Evolutionary conservation across 2,113 vertebrate species (phyloP).

Genomic region (Phoenicopterus ruber): DNA sequence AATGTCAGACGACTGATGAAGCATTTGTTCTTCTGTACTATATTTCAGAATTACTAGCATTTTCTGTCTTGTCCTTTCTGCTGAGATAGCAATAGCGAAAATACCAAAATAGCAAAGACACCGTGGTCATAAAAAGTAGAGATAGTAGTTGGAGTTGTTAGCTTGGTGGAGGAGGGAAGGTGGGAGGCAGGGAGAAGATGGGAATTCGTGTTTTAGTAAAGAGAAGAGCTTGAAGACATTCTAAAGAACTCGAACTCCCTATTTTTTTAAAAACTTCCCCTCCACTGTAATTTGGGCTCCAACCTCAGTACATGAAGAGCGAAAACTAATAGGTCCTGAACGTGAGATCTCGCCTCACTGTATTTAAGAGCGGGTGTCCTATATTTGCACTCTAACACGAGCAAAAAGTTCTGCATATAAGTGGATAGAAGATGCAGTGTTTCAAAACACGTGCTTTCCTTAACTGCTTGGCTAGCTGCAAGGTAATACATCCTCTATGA

Average conservation of each 20-base stretch:
- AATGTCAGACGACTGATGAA: background rate
- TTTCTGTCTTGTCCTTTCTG: background rate
- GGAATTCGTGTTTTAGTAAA: background rate
- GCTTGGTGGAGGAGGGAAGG: background rate
- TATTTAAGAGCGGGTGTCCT: too few relatives aligned
- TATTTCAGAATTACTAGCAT: background rate
- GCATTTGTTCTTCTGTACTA: background rate
- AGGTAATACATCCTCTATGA: background rate
- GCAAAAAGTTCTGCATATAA: background rate
- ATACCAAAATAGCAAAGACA: background rate
- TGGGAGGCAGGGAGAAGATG: background rate
- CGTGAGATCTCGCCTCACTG: too few relatives aligned
- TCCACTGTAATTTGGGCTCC: too few relatives aligned
- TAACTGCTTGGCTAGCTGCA: background rate
- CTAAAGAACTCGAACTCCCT: background rate
- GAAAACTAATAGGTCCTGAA: too few relatives aligned
- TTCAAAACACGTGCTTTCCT: background rate
- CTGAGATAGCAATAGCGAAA: background rate
- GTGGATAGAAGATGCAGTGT: background rate
- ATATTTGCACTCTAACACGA: background rate
- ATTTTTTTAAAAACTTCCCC: too few relatives aligned
- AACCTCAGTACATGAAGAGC: too few relatives aligned
- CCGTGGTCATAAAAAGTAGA: background rate
- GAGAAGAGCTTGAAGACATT: background rate
- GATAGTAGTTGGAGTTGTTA: background rate